phyloP scores from a whole-genome alignment of 2,888 invertebrate genomes.

The Drosophila neonasuta region DNA sequence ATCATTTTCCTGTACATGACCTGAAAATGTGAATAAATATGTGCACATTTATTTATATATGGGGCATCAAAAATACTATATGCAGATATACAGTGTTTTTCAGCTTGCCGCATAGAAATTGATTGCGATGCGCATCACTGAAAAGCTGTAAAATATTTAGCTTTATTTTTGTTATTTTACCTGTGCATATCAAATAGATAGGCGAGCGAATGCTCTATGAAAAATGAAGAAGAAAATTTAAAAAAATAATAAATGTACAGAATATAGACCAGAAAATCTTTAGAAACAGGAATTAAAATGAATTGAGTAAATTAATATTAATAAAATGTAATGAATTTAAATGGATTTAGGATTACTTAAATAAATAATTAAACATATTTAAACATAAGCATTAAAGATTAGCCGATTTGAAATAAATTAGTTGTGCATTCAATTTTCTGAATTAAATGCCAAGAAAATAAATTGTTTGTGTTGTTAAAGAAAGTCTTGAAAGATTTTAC shows the following conservation, averaged over 20 bases:
- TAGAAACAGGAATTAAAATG: too few species aligned
- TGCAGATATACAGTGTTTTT: constrained; percentile 5
- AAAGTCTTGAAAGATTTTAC: too few species aligned
- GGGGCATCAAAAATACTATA: constrained; percentile 1
- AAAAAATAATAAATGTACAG: neutral
- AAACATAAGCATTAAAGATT: too few species aligned
- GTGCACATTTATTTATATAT: neutral
- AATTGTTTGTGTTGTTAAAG: neutral
- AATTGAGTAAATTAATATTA: too few species aligned
- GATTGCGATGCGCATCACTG: constrained; percentile 9
- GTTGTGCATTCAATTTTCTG: too few species aligned
- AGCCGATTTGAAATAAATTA: too few species aligned
- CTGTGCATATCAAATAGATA: neutral
- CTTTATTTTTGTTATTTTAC: neutral
- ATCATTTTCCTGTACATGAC: constrained; percentile 55
- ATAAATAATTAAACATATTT: too few species aligned
- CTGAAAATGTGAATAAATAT: constrained; percentile 31
- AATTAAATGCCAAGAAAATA: too few species aligned
- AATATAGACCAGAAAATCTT: neutral
- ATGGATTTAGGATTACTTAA: too few species aligned
- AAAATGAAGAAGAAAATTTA: neutral
- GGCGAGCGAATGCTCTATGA: neutral
- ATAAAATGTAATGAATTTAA: too few species aligned
- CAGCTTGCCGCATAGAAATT: constrained; percentile 36
- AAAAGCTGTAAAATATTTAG: constrained; percentile 13